A percentile compares a stretch with the other conserved stretches of the same genome.
phyloP scores from a whole-genome alignment of 2,888 invertebrate genomes.

The Biston betularia region DNA sequence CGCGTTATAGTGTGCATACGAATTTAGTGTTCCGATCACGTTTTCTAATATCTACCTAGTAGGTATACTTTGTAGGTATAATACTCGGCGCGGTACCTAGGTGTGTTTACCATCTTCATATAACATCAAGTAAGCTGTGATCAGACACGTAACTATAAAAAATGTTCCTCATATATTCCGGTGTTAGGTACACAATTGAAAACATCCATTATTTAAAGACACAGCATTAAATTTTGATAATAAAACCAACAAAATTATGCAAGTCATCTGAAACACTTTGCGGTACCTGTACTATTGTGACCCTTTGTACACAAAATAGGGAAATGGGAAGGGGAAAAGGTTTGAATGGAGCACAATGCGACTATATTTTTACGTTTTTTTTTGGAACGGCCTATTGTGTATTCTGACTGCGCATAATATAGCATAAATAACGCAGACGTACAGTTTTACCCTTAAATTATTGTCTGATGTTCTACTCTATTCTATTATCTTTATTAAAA shows the following conservation, averaged over 20 bases:
- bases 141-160: too few species aligned
- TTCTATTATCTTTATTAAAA: slow-evolving; percentile 57
- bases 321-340: slow-evolving; percentile 79
- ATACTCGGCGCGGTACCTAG: too few species aligned
- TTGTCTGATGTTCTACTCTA: slow-evolving; percentile 61
- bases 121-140: too few species aligned
- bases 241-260: slow-evolving; percentile 56
- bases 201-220: background rate
- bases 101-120: too few species aligned
- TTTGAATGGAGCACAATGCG: slow-evolving; percentile 77
- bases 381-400: slow-evolving; percentile 73
- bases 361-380: slow-evolving; percentile 80
- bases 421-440: slow-evolving; percentile 75
- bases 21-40: too few species aligned
- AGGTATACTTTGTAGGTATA: too few species aligned
- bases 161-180: too few species aligned
- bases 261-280: slow-evolving; percentile 61
- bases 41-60: too few species aligned
- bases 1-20: too few species aligned
- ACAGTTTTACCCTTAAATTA: slow-evolving; percentile 65
- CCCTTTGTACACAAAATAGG: slow-evolving; percentile 80
- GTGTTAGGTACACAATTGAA: too few species aligned
- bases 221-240: slow-evolving; percentile 11
- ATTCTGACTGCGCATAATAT: slow-evolving; percentile 77
- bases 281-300: slow-evolving; percentile 78